phyloP scores from a whole-genome alignment of 2,797 vertebrate species.

The Halcyon chelicuti region DNA sequence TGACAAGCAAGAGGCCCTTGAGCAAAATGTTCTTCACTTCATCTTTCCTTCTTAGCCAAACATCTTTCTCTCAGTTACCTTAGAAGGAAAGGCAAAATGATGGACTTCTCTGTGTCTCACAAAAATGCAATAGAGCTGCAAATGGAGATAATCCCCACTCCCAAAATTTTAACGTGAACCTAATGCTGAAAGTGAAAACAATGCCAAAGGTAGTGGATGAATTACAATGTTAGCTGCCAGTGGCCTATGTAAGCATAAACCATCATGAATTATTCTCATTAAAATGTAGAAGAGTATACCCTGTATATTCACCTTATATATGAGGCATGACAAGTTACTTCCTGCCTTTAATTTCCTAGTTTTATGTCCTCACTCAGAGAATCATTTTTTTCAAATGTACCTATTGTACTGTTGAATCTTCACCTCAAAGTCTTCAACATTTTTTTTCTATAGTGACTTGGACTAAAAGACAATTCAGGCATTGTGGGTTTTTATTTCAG shows the following conservation, averaged over 20 bases:
- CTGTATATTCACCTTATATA: not conserved
- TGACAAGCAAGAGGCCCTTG: not conserved
- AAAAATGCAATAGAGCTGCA: not conserved
- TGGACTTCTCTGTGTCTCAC: not conserved
- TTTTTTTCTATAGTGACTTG: not conserved
- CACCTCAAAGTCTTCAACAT: not conserved
- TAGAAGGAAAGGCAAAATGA: not conserved
- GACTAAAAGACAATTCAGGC: not conserved
- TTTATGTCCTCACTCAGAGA: not conserved
- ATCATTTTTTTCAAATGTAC: not conserved
- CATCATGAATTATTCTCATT: not conserved
- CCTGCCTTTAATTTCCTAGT: not conserved
- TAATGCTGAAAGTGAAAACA: not conserved
- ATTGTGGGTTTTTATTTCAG: not conserved
- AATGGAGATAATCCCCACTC: not conserved
- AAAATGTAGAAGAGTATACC: not conserved
- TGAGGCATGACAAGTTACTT: not conserved
- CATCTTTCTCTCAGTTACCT: not conserved
- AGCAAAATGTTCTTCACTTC: not conserved
- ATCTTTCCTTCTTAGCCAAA: not conserved
- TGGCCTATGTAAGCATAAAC: not conserved
- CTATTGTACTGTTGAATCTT: not conserved
- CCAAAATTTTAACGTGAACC: not conserved
- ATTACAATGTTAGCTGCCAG: not conserved
- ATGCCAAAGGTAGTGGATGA: not conserved